Percentiles rank a stretch among this genome's conserved stretches.
Evolutionary conservation across 2,113 vertebrate species (phyloP).

Genomic region (Otus sunia): DNA sequence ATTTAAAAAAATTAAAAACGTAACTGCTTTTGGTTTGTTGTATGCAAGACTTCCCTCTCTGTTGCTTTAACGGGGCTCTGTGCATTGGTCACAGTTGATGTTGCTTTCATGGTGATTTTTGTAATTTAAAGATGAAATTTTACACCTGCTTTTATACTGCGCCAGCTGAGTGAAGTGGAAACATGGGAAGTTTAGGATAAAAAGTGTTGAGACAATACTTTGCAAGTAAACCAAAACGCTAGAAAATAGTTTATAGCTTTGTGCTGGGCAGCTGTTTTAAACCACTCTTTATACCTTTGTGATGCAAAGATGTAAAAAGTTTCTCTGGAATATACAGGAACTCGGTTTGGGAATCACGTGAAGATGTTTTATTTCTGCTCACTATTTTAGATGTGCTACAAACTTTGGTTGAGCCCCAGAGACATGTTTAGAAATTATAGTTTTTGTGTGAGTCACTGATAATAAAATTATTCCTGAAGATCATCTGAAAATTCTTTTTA

Average conservation of each 20-base stretch:
- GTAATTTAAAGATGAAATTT: background rate
- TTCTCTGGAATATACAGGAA: background rate
- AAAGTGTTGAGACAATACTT: background rate
- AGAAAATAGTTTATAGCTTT: background rate
- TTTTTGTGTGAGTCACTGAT: constrained; percentile 44
- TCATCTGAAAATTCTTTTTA: constrained; percentile 40
- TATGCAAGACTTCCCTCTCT: background rate
- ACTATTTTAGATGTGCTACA: background rate
- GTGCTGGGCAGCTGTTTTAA: background rate
- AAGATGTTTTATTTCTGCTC: background rate
- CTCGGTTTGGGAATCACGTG: background rate
- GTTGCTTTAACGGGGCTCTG: background rate
- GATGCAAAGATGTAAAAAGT: background rate
- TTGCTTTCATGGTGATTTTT: background rate
- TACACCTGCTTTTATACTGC: background rate
- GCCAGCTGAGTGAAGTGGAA: background rate
- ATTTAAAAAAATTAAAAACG: background rate
- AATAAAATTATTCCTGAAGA: constrained; percentile 43
- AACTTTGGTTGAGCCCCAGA: background rate
- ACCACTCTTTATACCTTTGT: background rate
- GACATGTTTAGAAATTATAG: constrained; percentile 39
- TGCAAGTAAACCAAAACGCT: background rate
- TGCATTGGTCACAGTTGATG: rapidly evolving
- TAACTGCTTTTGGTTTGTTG: background rate
- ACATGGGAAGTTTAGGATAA: background rate